Evolutionary conservation across 2,888 invertebrate species (phyloP).

Genomic region (Serrognathus titanus): DNA sequence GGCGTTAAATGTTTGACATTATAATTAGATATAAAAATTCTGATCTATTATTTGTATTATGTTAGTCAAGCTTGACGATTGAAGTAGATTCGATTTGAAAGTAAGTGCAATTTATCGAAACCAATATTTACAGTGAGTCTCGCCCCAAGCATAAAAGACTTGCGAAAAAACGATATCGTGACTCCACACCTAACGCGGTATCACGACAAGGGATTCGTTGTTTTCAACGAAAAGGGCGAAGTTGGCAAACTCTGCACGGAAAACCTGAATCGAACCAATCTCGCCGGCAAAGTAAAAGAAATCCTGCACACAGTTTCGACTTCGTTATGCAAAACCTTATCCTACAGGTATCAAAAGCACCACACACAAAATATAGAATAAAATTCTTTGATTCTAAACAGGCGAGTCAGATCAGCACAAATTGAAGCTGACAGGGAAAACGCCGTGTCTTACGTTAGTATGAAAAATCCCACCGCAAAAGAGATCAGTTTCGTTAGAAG

Average conservation of each 20-base stretch:
- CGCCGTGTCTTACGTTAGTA: constrained; percentile 70
- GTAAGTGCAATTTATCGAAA: neutral
- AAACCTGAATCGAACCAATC: constrained; percentile 63
- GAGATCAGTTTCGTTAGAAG: constrained; percentile 80
- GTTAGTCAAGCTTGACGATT: too few species aligned
- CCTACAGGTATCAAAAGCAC: constrained; percentile 63
- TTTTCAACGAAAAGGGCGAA: constrained; percentile 79
- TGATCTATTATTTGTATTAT: too few species aligned
- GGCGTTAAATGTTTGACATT: too few species aligned
- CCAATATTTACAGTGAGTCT: constrained; percentile 62
- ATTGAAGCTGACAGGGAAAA: constrained; percentile 59
- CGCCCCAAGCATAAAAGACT: constrained; percentile 64
- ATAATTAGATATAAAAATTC: too few species aligned
- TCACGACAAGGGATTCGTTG: constrained; percentile 74
- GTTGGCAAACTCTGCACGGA: constrained; percentile 79
- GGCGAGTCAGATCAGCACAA: constrained; percentile 68
- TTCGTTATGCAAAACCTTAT: constrained; percentile 73
- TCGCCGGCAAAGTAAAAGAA: constrained; percentile 43
- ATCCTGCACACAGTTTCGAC: constrained; percentile 66
- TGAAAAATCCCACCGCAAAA: constrained; percentile 74
- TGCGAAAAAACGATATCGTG: constrained; percentile 61
- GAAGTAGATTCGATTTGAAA: neutral
- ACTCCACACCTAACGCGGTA: constrained; percentile 70
- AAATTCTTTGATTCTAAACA: constrained; percentile 36
- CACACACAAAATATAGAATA: neutral